These are phyloP conservation scores for Neogale vison DNA, from an alignment of 2,113 vertebrate species.

Conservation along the genomic window DNA sequence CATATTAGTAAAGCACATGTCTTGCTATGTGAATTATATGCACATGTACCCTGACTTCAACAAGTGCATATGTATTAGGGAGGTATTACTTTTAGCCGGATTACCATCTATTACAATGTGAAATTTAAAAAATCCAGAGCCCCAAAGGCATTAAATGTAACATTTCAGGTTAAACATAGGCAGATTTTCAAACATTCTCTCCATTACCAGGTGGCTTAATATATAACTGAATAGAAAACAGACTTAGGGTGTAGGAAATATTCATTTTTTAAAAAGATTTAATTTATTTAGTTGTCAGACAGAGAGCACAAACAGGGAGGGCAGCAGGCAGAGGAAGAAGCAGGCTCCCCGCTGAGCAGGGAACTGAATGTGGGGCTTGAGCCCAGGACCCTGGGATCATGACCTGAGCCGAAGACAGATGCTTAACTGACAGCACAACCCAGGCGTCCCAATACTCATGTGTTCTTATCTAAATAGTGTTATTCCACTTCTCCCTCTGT, in stretches of 20 bases:
- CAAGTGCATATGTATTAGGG: not conserved
- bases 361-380: too few species aligned
- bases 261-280: not conserved
- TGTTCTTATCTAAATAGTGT: conserved; percentile 25
- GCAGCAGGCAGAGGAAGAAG: too few species aligned
- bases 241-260: conserved; percentile 38
- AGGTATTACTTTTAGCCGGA: not conserved
- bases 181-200: conserved; percentile 32
- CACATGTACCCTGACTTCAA: not conserved
- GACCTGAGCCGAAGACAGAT: too few species aligned
- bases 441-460: not conserved
- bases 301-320: too few species aligned
- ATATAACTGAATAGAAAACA: not conserved
- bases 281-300: too few species aligned
- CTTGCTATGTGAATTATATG: not conserved
- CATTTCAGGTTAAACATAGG: not conserved
- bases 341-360: too few species aligned
- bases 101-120: not conserved
- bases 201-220: not conserved
- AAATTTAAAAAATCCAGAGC: conserved; percentile 29
- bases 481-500: not conserved
- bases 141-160: conserved; percentile 30
- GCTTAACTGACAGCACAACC: too few species aligned
- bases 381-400: too few species aligned
- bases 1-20: not conserved